phyloP scores from a whole-genome alignment of 2,888 invertebrate genomes.

The Dicyrtomina minuta region DNA sequence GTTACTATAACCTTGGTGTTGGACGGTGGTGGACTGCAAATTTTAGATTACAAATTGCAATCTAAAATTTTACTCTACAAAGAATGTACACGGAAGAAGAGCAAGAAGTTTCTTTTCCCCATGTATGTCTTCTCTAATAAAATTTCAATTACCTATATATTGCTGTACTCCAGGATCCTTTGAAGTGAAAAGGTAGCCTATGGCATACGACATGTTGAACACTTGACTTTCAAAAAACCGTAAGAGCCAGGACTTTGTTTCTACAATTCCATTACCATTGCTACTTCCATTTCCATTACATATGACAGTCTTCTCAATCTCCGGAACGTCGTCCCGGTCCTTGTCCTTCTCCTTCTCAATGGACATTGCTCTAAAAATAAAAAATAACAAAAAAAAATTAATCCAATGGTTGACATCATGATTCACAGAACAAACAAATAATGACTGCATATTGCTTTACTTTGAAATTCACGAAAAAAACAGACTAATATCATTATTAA shows the following conservation, averaged over 20 bases:
- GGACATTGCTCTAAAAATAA: constrained; percentile 29
- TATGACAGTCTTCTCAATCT: neutral
- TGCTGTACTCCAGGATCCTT: constrained; percentile 97
- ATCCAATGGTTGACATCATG: neutral
- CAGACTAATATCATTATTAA: too few relatives aligned
- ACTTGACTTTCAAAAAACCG: constrained; percentile 95
- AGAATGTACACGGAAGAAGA: too few relatives aligned
- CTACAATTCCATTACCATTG: constrained; percentile 21
- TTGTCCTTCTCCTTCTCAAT: constrained; percentile 24
- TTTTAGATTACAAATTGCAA: neutral
- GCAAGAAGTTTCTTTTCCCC: neutral
- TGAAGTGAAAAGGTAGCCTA: constrained; percentile 95
- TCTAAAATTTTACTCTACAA: neutral
- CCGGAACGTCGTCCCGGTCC: neutral
- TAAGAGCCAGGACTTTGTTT: constrained; percentile 63
- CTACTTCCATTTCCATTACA: constrained; percentile 14
- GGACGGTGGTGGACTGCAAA: too few relatives aligned
- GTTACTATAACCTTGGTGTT: constrained; percentile 2
- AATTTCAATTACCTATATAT: constrained; percentile 75
- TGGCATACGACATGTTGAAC: constrained; percentile 97
- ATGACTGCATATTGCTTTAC: neutral
- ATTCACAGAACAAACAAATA: neutral
- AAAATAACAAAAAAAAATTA: neutral
- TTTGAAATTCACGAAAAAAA: neutral
- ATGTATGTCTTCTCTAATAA: neutral